phyloP scores from a whole-genome alignment of 2,888 invertebrate species.

The Thalpophila matura region DNA sequence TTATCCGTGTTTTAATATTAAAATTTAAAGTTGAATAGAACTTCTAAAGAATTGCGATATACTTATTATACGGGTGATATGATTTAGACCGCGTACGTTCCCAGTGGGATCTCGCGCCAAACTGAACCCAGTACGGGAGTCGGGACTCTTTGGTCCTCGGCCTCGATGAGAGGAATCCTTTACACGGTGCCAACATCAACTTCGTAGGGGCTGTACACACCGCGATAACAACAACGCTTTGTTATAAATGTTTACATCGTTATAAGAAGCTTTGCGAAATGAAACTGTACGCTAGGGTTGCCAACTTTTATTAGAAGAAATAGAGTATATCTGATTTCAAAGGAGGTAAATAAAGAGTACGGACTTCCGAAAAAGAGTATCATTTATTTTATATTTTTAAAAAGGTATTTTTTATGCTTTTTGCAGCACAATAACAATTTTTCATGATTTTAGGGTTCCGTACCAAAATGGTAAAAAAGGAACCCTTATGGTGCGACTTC shows the following conservation, averaged over 20 bases:
- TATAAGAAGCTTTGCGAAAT: slow-evolving; percentile 14
- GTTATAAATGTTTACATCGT: slow-evolving; percentile 14
- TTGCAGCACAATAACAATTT: too few relatives aligned
- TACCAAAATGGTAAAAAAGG: too few relatives aligned
- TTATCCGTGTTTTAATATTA: neutral
- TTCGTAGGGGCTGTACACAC: slow-evolving; percentile 23
- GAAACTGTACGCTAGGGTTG: neutral
- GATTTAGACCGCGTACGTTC: slow-evolving; percentile 56
- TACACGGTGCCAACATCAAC: slow-evolving; percentile 21
- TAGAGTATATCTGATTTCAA: too few relatives aligned
- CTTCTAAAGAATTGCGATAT: slow-evolving; percentile 30
- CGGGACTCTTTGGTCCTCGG: slow-evolving; percentile 40
- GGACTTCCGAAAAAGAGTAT: too few relatives aligned
- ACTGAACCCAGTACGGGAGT: slow-evolving; percentile 60
- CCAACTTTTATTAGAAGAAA: too few relatives aligned
- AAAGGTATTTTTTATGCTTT: too few relatives aligned
- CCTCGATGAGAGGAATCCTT: slow-evolving; percentile 44
- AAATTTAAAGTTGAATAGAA: slow-evolving; percentile 21
- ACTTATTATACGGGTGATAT: neutral
- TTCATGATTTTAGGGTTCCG: too few relatives aligned
- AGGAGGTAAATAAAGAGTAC: too few relatives aligned
- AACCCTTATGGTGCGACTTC: too few relatives aligned
- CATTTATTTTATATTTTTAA: too few relatives aligned
- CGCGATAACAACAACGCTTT: slow-evolving; percentile 33
- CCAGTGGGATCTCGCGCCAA: slow-evolving; percentile 62